These are phyloP conservation scores for Aurelia aurita DNA, from an alignment of 30 jellyfish, hydroid and myxozoan genomes.

Conservation along the genomic window DNA sequence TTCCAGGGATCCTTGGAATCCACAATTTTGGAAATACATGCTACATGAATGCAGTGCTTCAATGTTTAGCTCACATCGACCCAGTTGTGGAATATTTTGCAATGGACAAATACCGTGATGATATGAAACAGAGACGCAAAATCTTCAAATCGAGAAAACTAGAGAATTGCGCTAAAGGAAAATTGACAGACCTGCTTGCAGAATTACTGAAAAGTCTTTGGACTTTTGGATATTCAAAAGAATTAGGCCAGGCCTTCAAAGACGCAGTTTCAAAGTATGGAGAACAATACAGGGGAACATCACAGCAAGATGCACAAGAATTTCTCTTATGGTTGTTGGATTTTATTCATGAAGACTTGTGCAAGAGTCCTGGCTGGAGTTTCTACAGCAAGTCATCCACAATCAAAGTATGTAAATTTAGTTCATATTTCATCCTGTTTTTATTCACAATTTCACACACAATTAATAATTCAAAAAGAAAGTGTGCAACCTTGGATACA, in stretches of 20 bases:
- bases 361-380: conserved; percentile 53
- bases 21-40: conserved; percentile 96
- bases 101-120: conserved; percentile 59
- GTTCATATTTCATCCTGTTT: no score
- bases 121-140: conserved; percentile 27
- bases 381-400: conserved; percentile 23
- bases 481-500: no score
- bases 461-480: no score
- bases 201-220: conserved; percentile 79
- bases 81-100: conserved; percentile 86
- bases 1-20: conserved; percentile 86
- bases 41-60: conserved; percentile 90
- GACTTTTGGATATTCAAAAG: conserved; percentile 63
- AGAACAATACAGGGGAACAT: conserved; percentile 79
- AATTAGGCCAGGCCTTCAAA: conserved; percentile 60
- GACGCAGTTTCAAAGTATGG: conserved; percentile 70
- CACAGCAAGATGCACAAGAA: conserved; percentile 98
- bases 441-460: no score
- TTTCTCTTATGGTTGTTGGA: conserved; percentile 85
- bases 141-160: conserved; percentile 12
- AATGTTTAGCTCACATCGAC: conserved; percentile 92
- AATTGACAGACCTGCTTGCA: conserved; percentile 75
- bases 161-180: conserved; percentile 38
- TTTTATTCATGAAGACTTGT: conserved; percentile 79
- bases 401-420: conserved; percentile 15